phyloP scores from a whole-genome alignment of 2,797 vertebrate genomes.

The Acanthornis magna region DNA sequence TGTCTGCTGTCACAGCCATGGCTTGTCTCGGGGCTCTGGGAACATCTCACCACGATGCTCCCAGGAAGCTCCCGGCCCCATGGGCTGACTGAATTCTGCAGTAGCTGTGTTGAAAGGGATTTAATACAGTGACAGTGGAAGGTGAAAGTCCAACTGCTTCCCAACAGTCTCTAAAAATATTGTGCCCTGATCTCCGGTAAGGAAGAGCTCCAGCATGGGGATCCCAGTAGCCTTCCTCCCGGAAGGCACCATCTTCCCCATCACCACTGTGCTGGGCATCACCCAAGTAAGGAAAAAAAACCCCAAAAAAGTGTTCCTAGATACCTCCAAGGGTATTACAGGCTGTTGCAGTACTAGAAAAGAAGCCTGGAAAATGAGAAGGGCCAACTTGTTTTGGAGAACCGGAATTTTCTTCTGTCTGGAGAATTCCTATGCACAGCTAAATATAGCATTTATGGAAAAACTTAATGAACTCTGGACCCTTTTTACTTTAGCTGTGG shows the following conservation, averaged over 20 bases:
- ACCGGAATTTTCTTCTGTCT: not conserved
- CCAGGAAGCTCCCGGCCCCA: not conserved
- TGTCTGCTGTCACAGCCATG: not conserved
- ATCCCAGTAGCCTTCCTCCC: not conserved
- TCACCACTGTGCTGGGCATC: not conserved
- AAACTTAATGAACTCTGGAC: not conserved
- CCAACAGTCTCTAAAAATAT: fast-evolving
- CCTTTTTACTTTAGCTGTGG: not conserved
- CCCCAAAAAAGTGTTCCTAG: not conserved
- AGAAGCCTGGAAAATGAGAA: not conserved
- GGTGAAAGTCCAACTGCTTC: not conserved
- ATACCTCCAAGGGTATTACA: not conserved
- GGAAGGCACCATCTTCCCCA: not conserved
- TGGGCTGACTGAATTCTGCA: not conserved
- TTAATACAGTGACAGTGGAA: not conserved
- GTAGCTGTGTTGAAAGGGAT: not conserved
- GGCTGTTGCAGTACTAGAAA: not conserved
- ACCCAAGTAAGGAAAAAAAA: not conserved
- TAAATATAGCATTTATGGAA: not conserved
- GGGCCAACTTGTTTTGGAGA: not conserved
- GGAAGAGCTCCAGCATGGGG: not conserved
- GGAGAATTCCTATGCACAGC: not conserved
- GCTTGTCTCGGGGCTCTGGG: fast-evolving
- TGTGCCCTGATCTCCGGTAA: not conserved
- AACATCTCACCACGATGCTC: fast-evolving